These are phyloP conservation scores for Cettia cetti DNA, from an alignment of 2,113 vertebrate species.

Conservation along the genomic window DNA sequence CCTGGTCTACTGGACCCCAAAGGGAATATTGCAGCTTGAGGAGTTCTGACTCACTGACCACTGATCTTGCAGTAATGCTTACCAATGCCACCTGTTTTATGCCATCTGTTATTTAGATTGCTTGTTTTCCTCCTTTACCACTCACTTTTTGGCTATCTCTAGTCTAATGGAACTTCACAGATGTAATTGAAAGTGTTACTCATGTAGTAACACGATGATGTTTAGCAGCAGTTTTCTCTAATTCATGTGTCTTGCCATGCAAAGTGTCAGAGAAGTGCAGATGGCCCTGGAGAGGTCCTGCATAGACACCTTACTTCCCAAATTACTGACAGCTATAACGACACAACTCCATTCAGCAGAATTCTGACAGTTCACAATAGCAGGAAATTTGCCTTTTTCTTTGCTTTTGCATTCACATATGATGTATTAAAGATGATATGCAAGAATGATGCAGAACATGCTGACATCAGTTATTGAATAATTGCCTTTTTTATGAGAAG, in stretches of 20 bases:
- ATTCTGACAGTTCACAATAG: not conserved
- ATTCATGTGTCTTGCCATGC: not conserved
- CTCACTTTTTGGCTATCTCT: not conserved
- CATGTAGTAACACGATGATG: rapidly evolving
- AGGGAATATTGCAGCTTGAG: not conserved
- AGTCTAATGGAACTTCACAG: not conserved
- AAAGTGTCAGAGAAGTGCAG: not conserved
- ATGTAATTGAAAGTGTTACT: not conserved
- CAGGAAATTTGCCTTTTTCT: not conserved
- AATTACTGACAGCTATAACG: not conserved
- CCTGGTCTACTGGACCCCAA: not conserved
- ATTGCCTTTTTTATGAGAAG: not conserved
- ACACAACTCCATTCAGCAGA: not conserved
- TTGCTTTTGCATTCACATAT: not conserved
- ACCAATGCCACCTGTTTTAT: not conserved
- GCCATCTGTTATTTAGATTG: not conserved
- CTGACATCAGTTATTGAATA: not conserved
- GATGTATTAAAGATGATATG: not conserved
- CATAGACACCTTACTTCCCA: not conserved
- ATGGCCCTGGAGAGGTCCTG: not conserved
- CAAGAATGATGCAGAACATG: not conserved
- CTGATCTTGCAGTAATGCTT: not conserved
- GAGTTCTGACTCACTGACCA: not conserved
- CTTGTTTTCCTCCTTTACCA: not conserved
- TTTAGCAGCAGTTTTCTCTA: not conserved